These are phyloP conservation scores for Alectura lathami DNA, from an alignment of 2,113 vertebrate genomes.

Conservation along the genomic window DNA sequence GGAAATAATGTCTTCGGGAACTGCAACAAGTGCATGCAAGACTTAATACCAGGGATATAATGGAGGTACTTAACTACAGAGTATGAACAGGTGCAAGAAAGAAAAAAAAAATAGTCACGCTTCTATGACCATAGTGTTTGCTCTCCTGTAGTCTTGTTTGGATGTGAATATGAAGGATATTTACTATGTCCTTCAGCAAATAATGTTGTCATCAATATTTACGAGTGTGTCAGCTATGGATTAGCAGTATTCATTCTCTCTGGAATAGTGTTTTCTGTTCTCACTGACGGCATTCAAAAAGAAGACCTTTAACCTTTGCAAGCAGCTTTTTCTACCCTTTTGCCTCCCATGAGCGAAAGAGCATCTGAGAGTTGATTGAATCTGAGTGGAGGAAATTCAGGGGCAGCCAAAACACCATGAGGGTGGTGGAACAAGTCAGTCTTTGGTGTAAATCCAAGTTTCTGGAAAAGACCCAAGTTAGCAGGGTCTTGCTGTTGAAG, in stretches of 20 bases:
- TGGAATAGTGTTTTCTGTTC: conserved; percentile 26
- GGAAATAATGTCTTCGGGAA: not conserved
- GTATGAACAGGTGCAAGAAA: not conserved
- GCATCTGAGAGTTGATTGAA: conserved; percentile 8
- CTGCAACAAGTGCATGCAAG: not conserved
- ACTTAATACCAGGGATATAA: not conserved
- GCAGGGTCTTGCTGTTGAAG: not conserved
- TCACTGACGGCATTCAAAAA: conserved; percentile 20
- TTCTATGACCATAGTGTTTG: not conserved
- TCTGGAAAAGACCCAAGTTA: not conserved
- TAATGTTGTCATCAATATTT: conserved; percentile 32
- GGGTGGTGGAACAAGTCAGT: not conserved
- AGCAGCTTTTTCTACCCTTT: not conserved
- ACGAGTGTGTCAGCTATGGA: not conserved
- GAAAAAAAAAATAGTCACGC: not conserved
- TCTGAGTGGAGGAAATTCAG: not conserved
- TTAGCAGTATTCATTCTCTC: conserved; percentile 14
- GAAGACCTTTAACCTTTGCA: conserved; percentile 27
- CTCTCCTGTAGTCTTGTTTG: not conserved
- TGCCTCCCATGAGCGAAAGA: not conserved
- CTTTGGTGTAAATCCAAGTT: not conserved
- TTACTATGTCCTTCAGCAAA: conserved; percentile 38
- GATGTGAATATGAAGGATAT: conserved; percentile 6
- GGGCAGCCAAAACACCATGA: not conserved
- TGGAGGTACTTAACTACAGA: not conserved